A percentile compares a stretch with the other conserved stretches of the same genome.
Conservation (phyloP, 2,113 vertebrate genomes). For the Patagioenas fasciata region DNA sequence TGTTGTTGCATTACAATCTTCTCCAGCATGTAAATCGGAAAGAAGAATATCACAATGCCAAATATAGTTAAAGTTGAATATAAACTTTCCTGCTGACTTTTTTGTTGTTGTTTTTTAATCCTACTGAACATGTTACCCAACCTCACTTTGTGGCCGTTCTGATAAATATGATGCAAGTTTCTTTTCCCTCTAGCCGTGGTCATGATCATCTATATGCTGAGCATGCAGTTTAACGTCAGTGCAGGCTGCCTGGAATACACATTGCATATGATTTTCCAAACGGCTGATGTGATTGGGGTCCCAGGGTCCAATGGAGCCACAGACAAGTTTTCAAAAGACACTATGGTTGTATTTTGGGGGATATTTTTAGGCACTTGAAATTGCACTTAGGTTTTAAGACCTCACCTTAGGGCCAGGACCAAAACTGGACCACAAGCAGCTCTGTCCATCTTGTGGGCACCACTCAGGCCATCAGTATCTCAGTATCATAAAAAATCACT, state of each 20-base stretch:
- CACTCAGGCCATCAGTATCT: not conserved
- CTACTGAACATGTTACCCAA: not conserved
- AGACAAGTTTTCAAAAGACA: not conserved
- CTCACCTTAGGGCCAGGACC: accelerated
- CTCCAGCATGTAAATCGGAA: not conserved
- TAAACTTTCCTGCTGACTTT: not conserved
- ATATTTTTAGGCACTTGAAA: not conserved
- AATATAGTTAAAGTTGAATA: conserved; percentile 13
- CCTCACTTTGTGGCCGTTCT: not conserved
- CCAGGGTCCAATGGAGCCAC: not conserved
- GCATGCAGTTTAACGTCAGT: not conserved
- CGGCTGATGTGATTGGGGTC: accelerated
- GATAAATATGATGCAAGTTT: not conserved
- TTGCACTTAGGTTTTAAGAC: not conserved
- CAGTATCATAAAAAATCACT: not conserved
- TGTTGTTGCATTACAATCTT: not conserved
- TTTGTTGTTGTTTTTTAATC: not conserved
- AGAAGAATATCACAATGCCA: conserved; percentile 3
- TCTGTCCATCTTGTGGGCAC: not conserved
- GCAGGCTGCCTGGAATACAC: not conserved
- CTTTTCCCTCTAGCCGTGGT: not conserved
- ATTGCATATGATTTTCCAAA: not conserved
- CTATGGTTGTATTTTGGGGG: not conserved
- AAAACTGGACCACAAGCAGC: accelerated
- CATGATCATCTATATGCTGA: not conserved